phyloP scores from a whole-genome alignment of 2,888 invertebrate species.

The Alviniconcha strummeri region DNA sequence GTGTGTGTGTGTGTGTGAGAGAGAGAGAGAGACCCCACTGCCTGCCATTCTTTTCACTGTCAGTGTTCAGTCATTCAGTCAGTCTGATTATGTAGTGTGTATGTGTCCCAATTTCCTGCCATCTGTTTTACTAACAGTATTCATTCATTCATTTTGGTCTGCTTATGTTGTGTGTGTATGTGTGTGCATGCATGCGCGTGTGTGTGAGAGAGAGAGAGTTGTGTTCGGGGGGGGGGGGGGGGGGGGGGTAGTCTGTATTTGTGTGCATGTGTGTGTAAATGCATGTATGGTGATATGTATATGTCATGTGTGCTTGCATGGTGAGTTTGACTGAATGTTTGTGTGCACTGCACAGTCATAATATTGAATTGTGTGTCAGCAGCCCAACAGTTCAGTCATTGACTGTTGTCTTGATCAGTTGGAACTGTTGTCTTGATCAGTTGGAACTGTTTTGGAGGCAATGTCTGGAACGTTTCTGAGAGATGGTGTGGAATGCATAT shows the following conservation, averaged over 20 bases:
- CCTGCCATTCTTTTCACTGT: too few species aligned
- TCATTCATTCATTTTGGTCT: not conserved
- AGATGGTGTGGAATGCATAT: too few species aligned
- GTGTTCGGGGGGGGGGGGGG: not conserved
- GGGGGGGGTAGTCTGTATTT: not conserved
- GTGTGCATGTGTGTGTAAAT: not conserved
- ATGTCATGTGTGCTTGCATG: not conserved
- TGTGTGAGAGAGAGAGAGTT: conserved; percentile 56
- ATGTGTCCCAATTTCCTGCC: conserved; percentile 87
- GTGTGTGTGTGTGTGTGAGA: not conserved
- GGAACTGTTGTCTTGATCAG: too few species aligned
- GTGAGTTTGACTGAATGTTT: not conserved
- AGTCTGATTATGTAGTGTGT: not conserved
- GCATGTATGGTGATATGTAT: not conserved
- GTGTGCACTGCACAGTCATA: not conserved
- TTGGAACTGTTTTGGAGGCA: too few species aligned
- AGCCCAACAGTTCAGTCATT: too few species aligned
- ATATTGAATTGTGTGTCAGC: too few species aligned
- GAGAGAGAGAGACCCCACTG: not conserved
- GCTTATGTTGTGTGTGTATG: not conserved
- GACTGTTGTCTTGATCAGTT: too few species aligned
- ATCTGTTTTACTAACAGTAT: conserved; percentile 84
- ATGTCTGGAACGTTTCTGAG: too few species aligned
- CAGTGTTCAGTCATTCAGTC: too few species aligned
- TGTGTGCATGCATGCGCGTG: not conserved